These are phyloP conservation scores for Nibea coibor DNA, from an alignment of 2,113 vertebrate genomes.

Conservation along the genomic window DNA sequence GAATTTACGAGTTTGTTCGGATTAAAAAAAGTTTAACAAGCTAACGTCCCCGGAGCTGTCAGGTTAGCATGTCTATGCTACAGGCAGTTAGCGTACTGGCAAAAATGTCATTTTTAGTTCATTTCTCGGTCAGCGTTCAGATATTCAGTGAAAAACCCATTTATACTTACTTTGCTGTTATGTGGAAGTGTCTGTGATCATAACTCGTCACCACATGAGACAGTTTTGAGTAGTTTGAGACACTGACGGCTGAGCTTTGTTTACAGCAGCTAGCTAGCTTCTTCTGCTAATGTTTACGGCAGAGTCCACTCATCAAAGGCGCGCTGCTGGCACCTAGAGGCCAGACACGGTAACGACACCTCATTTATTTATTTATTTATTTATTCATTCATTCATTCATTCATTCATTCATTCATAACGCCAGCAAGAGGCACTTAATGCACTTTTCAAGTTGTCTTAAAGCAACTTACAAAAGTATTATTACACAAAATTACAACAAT, in stretches of 20 bases:
- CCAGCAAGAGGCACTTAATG: no score
- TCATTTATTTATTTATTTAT: not conserved
- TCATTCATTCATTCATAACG: no score
- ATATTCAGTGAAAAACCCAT: not conserved
- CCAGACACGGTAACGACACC: not conserved
- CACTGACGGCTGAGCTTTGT: conserved; percentile 33
- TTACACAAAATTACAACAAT: no score
- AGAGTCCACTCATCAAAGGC: accelerated
- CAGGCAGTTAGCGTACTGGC: conserved; percentile 2
- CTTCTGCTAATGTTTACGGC: conserved; percentile 8
- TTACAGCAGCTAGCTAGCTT: conserved; percentile 35
- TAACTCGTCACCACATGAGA: not conserved
- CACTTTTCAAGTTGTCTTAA: no score
- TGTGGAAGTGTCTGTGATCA: accelerated
- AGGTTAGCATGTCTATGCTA: conserved; percentile 51
- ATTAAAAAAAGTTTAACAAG: not conserved
- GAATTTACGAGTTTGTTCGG: not conserved
- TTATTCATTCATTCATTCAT: no score
- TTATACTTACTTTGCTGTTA: not conserved
- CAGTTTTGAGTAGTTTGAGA: not conserved
- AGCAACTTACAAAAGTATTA: no score
- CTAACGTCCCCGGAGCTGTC: no score
- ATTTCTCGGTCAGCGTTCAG: accelerated
- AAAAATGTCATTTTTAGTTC: not conserved
- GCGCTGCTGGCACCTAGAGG: not conserved